Conservation (phyloP, 2,113 vertebrate genomes). For the Casuarius casuarius region DNA sequence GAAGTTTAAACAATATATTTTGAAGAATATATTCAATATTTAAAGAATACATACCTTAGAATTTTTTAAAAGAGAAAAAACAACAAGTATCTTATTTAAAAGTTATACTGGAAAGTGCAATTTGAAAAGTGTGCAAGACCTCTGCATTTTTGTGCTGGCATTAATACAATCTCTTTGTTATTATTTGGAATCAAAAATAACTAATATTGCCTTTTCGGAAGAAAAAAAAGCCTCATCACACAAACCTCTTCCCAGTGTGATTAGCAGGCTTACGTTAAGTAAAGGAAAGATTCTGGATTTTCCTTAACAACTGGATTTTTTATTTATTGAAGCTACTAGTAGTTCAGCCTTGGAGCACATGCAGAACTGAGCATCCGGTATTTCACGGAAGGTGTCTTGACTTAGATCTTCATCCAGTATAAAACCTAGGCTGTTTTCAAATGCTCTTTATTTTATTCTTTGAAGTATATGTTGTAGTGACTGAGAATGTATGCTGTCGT, state of each 20-base stretch:
- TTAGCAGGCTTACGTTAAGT: conserved; percentile 9
- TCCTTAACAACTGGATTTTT: conserved; percentile 53
- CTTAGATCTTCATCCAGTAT: conserved; percentile 65
- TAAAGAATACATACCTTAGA: conserved; percentile 76
- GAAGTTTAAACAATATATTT: conserved; percentile 79
- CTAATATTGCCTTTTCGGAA: neutral
- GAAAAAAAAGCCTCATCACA: neutral
- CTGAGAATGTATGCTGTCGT: conserved; percentile 64
- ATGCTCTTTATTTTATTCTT: conserved; percentile 64
- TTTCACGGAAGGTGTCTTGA: conserved; percentile 31
- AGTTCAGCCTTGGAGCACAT: neutral
- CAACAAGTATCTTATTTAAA: conserved; percentile 80
- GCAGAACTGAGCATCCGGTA: conserved; percentile 39
- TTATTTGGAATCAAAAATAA: conserved; percentile 33
- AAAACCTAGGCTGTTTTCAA: conserved; percentile 54
- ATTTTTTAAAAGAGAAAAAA: conserved; percentile 54
- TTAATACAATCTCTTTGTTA: conserved; percentile 39
- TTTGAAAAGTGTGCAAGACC: conserved; percentile 75
- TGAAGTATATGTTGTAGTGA: conserved; percentile 65
- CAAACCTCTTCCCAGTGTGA: neutral
- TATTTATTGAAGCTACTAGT: conserved; percentile 55
- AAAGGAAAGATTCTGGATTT: conserved; percentile 44
- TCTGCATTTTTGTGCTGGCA: conserved; percentile 72
- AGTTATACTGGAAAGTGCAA: conserved; percentile 84
- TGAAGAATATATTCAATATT: conserved; percentile 81